A percentile compares a stretch with the other conserved stretches of the same genome.
Conservation (phyloP, 2,113 vertebrate species). For the Peromyscus californicus region DNA sequence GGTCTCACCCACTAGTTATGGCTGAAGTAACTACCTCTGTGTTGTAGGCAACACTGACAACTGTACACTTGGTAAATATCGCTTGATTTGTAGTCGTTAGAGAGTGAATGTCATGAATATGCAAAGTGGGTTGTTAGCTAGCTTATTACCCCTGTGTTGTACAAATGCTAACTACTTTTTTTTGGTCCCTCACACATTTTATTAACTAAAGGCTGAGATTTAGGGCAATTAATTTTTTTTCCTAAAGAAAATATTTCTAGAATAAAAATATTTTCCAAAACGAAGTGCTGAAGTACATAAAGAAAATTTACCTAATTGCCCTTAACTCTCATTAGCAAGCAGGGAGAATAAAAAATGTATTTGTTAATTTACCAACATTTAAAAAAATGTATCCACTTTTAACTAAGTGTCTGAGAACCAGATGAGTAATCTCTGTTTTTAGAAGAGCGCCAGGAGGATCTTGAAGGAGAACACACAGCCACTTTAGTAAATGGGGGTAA, state of each 20-base stretch:
- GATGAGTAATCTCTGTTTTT: neutral
- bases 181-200: neutral
- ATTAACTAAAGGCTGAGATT: conserved; percentile 15
- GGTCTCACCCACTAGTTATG: neutral
- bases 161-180: neutral
- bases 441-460: neutral
- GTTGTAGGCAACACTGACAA: neutral
- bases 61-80: neutral
- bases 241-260: conserved; percentile 30
- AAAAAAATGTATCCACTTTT: neutral
- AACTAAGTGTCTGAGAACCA: neutral
- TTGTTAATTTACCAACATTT: neutral
- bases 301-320: neutral
- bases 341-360: neutral
- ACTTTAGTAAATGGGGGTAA: too few relatives aligned
- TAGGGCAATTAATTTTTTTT: neutral
- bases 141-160: neutral
- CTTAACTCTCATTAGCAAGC: neutral
- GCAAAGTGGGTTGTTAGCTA: neutral
- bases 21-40: conserved; percentile 23
- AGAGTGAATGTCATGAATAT: neutral
- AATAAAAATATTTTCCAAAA: conserved; percentile 5
- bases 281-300: neutral
- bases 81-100: conserved; percentile 20
- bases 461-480: neutral